Conservation (phyloP, 2,797 vertebrate genomes). For the Siniperca obscura region DNA sequence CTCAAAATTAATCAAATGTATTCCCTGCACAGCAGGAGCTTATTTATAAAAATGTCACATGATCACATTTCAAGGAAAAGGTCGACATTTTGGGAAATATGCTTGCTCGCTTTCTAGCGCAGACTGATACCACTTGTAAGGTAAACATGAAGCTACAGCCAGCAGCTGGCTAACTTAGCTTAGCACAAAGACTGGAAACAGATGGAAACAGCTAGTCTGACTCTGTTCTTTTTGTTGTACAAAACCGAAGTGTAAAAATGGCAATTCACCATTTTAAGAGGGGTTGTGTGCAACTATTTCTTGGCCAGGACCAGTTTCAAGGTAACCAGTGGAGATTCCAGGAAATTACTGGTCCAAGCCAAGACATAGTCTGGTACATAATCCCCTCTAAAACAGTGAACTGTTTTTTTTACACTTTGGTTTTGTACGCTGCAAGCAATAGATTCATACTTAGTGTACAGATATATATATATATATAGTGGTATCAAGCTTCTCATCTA, state of each 20-base stretch:
- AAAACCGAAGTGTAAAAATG: too few relatives aligned
- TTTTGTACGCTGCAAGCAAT: too few relatives aligned
- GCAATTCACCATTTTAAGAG: too few relatives aligned
- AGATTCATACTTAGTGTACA: too few relatives aligned
- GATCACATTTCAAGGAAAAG: constrained; percentile 7
- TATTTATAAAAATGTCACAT: constrained; percentile 29
- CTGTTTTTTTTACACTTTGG: background rate
- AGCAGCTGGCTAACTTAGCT: background rate
- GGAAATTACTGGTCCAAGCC: too few relatives aligned
- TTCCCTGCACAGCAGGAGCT: background rate
- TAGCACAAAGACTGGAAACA: background rate
- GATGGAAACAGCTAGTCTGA: background rate
- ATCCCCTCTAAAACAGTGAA: background rate
- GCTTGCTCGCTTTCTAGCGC: background rate
- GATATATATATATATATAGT: too few relatives aligned
- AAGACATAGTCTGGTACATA: background rate
- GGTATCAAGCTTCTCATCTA: too few relatives aligned
- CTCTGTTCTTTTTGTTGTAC: background rate
- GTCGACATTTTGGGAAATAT: background rate
- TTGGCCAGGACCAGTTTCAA: background rate
- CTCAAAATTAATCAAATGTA: constrained; percentile 10
- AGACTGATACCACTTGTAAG: background rate
- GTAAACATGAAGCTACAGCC: background rate
- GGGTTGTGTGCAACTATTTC: background rate
- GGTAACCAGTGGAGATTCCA: too few relatives aligned